Conservation (phyloP, 1,140 invertebrate genomes). For the Bombus waltoni region DNA sequence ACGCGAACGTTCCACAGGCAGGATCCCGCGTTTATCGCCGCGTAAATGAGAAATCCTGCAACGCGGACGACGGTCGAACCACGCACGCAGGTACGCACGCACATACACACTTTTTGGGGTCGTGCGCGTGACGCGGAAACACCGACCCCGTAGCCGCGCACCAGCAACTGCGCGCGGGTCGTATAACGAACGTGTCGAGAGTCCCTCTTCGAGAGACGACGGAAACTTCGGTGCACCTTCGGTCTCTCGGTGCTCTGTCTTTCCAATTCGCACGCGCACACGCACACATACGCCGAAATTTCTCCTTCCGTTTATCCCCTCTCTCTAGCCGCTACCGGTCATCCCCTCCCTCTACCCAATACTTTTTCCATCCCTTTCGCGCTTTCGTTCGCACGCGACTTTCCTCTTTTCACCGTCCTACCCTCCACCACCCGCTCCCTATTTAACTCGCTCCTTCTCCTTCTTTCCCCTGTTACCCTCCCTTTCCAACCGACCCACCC, state of each 20-base stretch:
- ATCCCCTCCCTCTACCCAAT: conserved; percentile 3
- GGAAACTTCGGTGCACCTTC: conserved; percentile 61
- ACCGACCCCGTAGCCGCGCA: conserved; percentile 61
- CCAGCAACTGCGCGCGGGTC: conserved; percentile 62
- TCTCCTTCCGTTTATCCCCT: conserved; percentile 34
- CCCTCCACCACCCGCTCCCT: neutral
- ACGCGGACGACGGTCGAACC: conserved; percentile 42
- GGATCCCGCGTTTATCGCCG: conserved; percentile 24
- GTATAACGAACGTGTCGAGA: conserved; percentile 54
- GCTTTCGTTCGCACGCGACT: conserved; percentile 19
- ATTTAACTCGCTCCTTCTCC: neutral
- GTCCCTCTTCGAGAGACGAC: conserved; percentile 64
- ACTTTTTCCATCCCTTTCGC: conserved; percentile 12
- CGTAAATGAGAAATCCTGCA: conserved; percentile 34
- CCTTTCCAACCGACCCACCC: neutral
- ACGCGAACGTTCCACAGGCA: neutral
- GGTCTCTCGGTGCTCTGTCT: conserved; percentile 47
- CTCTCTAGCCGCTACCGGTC: neutral
- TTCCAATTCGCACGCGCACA: conserved; percentile 50
- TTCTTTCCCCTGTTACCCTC: neutral
- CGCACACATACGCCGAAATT: conserved; percentile 43
- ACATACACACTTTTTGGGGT: conserved; percentile 50
- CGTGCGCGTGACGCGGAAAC: conserved; percentile 54
- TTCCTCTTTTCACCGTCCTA: conserved; percentile 4
- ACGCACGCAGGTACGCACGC: conserved; percentile 52